These are phyloP conservation scores for Paragorgia papillata DNA, from an alignment of 92 coral and sea anemone genomes.

Conservation along the genomic window DNA sequence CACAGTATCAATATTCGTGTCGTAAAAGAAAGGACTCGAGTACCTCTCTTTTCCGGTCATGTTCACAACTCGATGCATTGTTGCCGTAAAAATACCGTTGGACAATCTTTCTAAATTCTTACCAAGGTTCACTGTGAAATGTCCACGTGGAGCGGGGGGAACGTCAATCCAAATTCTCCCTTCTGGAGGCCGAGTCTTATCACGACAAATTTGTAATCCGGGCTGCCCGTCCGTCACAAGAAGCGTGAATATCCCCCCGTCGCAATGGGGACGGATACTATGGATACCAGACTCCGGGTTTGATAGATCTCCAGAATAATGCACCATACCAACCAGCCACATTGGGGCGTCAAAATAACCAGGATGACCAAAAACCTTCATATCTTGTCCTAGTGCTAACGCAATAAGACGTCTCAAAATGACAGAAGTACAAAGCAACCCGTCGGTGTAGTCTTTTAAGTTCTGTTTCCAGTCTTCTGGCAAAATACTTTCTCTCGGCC, in stretches of 20 bases:
- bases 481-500: background rate
- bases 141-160: background rate
- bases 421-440: background rate
- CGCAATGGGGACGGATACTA: conserved; percentile 1
- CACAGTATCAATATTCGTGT: conserved; percentile 2
- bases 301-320: background rate
- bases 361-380: background rate
- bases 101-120: conserved; percentile 4
- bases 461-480: background rate
- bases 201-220: background rate
- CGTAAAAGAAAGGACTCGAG: conserved; percentile 31
- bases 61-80: conserved; percentile 28
- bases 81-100: background rate
- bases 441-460: background rate
- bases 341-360: background rate
- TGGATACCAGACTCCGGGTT: background rate
- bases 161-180: background rate
- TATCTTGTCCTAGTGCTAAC: conserved; percentile 2
- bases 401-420: background rate
- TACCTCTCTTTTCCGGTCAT: conserved; percentile 21
- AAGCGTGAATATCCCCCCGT: conserved; percentile 2
- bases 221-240: conserved; percentile 5
- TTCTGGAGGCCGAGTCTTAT: background rate
- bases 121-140: conserved; percentile 4
- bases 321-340: conserved; percentile 12